A percentile compares a stretch with the other conserved stretches of the same genome.
Conservation (phyloP, 1,140 invertebrate species). For the Stratiolaelaps scimitus region DNA sequence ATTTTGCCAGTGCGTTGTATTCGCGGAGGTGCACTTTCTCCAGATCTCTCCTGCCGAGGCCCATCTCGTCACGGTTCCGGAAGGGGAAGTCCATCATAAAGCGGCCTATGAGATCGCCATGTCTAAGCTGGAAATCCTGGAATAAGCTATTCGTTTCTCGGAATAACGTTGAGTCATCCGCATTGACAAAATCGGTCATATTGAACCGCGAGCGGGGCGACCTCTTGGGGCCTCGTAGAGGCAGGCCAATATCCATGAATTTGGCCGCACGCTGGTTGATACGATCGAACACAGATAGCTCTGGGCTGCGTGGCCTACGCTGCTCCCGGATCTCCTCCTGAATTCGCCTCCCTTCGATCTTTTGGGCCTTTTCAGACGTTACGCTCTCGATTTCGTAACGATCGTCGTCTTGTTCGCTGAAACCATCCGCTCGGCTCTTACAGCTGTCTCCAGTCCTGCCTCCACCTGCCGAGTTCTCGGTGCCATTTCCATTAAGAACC, state of each 20-base stretch:
- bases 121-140: constrained; percentile 9
- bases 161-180: neutral
- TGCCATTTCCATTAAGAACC: too few relatives aligned
- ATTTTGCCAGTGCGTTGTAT: neutral
- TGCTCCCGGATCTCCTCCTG: neutral
- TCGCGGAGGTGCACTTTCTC: neutral
- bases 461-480: too few relatives aligned
- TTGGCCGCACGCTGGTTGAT: constrained; percentile 24
- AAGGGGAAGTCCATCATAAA: constrained; percentile 26
- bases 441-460: too few relatives aligned
- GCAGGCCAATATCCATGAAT: constrained; percentile 13
- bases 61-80: constrained; percentile 14
- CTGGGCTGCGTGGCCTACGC: neutral
- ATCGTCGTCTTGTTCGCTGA: neutral
- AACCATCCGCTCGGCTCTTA: neutral
- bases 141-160: constrained; percentile 6
- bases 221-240: neutral
- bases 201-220: neutral
- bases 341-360: neutral
- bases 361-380: constrained; percentile 1
- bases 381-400: constrained; percentile 1
- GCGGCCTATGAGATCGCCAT: constrained; percentile 21
- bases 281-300: constrained; percentile 17
- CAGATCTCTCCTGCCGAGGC: neutral
- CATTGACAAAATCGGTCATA: constrained; percentile 9